phyloP scores from a whole-genome alignment of 2,113 vertebrate genomes.

The Pachypanchax playfairii region DNA sequence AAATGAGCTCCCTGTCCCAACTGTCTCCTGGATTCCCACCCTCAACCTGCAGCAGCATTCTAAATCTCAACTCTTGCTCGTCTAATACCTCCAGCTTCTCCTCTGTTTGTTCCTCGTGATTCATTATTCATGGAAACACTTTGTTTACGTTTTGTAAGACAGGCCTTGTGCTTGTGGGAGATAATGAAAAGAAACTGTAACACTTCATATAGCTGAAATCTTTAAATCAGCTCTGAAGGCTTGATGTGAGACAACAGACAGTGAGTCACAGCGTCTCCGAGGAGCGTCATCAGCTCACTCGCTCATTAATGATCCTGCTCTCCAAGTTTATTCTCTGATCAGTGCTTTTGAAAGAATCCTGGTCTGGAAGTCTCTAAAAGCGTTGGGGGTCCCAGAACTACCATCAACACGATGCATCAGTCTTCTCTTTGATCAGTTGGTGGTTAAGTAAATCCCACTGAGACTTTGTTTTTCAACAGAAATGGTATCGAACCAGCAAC shows the following conservation, averaged over 20 bases:
- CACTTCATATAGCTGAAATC: constrained; percentile 7
- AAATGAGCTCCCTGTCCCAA: too few relatives aligned
- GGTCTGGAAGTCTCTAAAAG: constrained; percentile 5
- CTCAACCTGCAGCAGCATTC: constrained; percentile 9
- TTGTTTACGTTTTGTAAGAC: constrained; percentile 32
- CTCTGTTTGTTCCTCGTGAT: constrained; percentile 46
- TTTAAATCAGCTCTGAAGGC: neutral
- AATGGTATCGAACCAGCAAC: too few relatives aligned
- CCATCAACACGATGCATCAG: too few relatives aligned
- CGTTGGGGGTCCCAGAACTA: too few relatives aligned
- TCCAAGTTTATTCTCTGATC: constrained; percentile 1
- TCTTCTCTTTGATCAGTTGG: too few relatives aligned
- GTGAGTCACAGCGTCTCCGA: constrained; percentile 4
- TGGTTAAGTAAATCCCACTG: too few relatives aligned
- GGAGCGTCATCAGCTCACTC: constrained; percentile 20
- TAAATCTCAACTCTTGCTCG: neutral
- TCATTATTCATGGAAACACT: constrained; percentile 23
- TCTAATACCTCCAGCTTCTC: constrained; percentile 4
- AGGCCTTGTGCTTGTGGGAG: constrained; percentile 21
- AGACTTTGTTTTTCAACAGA: too few relatives aligned
- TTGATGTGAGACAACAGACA: too few relatives aligned
- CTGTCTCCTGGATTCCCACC: too few relatives aligned
- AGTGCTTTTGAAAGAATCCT: constrained; percentile 3
- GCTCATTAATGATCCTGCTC: constrained; percentile 25
- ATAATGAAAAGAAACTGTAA: constrained; percentile 18